These are phyloP conservation scores for Neogale vison DNA, from an alignment of 2,113 vertebrate species.

Conservation along the genomic window DNA sequence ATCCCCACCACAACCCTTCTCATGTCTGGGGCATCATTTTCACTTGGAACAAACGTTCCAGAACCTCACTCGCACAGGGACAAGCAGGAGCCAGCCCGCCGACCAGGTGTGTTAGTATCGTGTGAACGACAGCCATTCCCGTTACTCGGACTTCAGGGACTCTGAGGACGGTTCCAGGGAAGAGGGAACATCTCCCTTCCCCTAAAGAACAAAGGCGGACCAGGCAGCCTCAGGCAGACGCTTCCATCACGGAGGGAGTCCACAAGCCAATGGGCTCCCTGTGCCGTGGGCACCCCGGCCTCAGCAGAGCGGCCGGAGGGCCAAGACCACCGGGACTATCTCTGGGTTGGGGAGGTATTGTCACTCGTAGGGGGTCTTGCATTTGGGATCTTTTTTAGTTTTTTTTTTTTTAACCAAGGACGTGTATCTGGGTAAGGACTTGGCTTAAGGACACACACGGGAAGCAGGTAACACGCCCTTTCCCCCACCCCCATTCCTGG, in stretches of 20 bases:
- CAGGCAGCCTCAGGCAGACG: background rate
- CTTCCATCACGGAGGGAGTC: accelerated
- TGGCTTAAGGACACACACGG: background rate
- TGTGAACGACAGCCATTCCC: background rate
- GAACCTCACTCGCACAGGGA: background rate
- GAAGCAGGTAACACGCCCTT: background rate
- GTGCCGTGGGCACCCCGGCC: accelerated
- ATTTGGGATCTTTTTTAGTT: background rate
- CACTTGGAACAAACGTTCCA: background rate
- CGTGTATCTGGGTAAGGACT: background rate
- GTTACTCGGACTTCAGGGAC: background rate
- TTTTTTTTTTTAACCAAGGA: background rate
- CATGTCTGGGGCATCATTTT: too few species aligned
- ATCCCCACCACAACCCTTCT: too few species aligned
- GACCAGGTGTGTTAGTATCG: accelerated
- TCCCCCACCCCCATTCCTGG: background rate
- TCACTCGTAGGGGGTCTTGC: background rate
- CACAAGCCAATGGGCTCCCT: accelerated
- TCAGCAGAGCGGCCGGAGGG: accelerated
- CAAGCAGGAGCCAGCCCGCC: background rate
- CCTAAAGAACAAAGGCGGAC: background rate
- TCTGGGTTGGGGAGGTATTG: background rate
- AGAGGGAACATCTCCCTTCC: background rate
- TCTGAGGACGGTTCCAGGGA: background rate
- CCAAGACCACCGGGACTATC: background rate